Conservation (phyloP, 2,888 invertebrate species). For the Rosalia funebris region DNA sequence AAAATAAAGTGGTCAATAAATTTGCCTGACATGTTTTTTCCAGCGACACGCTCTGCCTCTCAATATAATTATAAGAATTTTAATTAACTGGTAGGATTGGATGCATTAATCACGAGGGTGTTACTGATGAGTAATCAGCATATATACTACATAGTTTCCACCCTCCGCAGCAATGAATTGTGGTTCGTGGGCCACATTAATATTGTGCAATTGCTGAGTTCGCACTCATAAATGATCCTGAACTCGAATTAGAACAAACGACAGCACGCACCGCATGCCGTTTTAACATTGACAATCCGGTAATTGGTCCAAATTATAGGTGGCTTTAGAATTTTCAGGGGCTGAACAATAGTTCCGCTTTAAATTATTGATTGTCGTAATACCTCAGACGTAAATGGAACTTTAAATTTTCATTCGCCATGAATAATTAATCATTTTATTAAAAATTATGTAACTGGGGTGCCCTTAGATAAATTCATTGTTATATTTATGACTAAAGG, state of each 20-base stretch:
- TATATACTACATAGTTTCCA: conserved; percentile 49
- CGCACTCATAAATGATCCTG: conserved; percentile 51
- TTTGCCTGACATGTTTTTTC: conserved; percentile 46
- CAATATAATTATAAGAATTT: conserved; percentile 61
- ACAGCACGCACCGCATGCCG: conserved; percentile 27
- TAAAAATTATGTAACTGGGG: too few relatives aligned
- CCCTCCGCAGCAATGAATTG: conserved; percentile 45
- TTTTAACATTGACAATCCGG: conserved; percentile 21
- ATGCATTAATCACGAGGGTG: conserved; percentile 60
- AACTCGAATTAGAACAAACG: conserved; percentile 31
- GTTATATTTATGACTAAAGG: too few relatives aligned
- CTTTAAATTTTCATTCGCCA: too few relatives aligned
- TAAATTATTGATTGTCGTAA: background rate
- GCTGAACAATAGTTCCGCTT: background rate
- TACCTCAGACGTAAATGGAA: background rate
- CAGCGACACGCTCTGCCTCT: conserved; percentile 46
- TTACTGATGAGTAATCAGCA: conserved; percentile 62
- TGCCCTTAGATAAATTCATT: too few relatives aligned
- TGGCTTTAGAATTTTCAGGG: background rate
- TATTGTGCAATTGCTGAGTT: conserved; percentile 58
- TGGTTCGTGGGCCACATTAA: conserved; percentile 49
- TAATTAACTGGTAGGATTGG: conserved; percentile 61
- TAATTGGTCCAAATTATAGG: conserved; percentile 25
- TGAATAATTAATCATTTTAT: too few relatives aligned
- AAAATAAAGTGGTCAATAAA: conserved; percentile 44